Conservation (phyloP, 2,797 vertebrate genomes). For the Oceanodroma leucorhoa region DNA sequence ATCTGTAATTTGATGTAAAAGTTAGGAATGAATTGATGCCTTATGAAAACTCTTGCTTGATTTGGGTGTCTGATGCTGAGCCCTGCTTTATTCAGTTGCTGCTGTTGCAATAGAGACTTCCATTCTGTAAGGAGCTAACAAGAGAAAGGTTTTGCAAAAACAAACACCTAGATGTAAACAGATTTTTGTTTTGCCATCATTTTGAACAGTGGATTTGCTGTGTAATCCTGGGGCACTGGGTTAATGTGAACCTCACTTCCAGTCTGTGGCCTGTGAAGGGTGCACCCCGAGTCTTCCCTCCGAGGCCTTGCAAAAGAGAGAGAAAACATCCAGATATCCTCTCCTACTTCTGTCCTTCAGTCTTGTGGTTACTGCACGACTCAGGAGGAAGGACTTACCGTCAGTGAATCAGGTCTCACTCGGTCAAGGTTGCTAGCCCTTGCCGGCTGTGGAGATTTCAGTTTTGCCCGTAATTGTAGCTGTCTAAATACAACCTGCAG, state of each 20-base stretch:
- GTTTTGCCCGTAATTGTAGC: not conserved
- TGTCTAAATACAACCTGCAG: not conserved
- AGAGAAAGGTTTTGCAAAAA: not conserved
- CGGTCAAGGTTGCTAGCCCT: not conserved
- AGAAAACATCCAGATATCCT: not conserved
- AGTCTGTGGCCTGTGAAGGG: not conserved
- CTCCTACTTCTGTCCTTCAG: not conserved
- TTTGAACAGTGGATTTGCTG: not conserved
- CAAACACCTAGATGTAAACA: not conserved
- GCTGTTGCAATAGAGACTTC: not conserved
- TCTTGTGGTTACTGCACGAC: not conserved
- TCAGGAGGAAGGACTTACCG: not conserved
- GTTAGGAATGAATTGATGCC: not conserved
- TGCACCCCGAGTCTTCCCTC: fast-evolving
- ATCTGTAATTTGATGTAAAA: not conserved
- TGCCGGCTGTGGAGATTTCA: not conserved
- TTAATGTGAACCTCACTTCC: not conserved
- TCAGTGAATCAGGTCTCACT: not conserved
- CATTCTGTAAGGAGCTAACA: not conserved
- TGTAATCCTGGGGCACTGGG: not conserved
- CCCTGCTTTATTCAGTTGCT: not conserved
- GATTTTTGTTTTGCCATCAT: not conserved
- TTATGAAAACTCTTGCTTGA: not conserved
- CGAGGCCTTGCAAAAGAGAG: not conserved
- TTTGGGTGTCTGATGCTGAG: not conserved